Conservation (phyloP, 1,140 invertebrate genomes). For the Neotoxoptera formosana region DNA sequence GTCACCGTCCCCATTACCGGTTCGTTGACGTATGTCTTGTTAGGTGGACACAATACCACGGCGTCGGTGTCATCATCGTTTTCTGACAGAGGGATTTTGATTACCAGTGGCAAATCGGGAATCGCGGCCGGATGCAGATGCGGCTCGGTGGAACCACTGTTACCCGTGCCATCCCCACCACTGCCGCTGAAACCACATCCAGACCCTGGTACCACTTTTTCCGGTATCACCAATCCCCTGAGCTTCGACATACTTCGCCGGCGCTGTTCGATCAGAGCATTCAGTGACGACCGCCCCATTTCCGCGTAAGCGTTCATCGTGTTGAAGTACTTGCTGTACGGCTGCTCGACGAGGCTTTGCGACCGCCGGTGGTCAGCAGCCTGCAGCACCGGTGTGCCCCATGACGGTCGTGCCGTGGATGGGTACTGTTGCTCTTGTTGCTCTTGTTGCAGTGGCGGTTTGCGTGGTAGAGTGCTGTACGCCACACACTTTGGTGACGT, state of each 20-base stretch:
- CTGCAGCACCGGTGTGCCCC: not conserved
- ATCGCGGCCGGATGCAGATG: slow-evolving; percentile 62
- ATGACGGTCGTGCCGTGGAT: not conserved
- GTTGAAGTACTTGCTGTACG: slow-evolving; percentile 61
- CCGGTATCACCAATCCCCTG: slow-evolving; percentile 84
- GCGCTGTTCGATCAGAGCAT: slow-evolving; percentile 78
- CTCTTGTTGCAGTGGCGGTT: slow-evolving; percentile 19
- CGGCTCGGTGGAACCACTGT: slow-evolving; percentile 64
- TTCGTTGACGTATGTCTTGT: slow-evolving; percentile 40
- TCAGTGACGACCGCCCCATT: slow-evolving; percentile 65
- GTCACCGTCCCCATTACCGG: slow-evolving; percentile 11
- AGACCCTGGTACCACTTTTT: slow-evolving; percentile 65
- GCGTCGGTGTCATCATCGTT: slow-evolving; percentile 61
- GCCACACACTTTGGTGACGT: slow-evolving; percentile 58
- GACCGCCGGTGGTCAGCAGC: slow-evolving; percentile 64
- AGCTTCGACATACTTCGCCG: slow-evolving; percentile 82
- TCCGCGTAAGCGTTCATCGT: slow-evolving; percentile 52
- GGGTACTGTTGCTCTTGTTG: not conserved
- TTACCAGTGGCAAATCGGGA: slow-evolving; percentile 80
- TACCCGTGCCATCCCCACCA: slow-evolving; percentile 61
- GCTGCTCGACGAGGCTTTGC: slow-evolving; percentile 65
- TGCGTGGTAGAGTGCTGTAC: slow-evolving; percentile 19
- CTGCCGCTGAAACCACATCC: slow-evolving; percentile 63
- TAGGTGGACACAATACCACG: slow-evolving; percentile 47
- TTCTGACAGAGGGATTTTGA: slow-evolving; percentile 69